Evolutionary conservation across 2,797 vertebrate genomes (phyloP), one percentile per base, ranked within the genome.

Genomic region (Danio choprae): DNA sequence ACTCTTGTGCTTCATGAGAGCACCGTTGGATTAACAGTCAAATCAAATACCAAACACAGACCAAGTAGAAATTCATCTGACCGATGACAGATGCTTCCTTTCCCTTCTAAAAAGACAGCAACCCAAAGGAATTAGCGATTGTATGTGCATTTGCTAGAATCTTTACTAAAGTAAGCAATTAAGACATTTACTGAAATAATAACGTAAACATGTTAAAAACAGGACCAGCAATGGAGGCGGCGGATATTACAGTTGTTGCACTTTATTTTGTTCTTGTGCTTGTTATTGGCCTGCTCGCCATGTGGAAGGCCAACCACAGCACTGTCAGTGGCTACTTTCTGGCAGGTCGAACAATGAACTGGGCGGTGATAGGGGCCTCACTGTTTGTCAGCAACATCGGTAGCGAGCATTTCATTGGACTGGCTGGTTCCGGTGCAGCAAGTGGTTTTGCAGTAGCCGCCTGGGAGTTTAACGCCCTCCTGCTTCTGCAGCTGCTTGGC

Each of bases 311-410:
- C 88, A 99, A 98, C 89, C 96, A 95, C 87, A 98, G 95, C 95
- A 98, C 97, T 64, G 96, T 99, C 81, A 97, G 94, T 43, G 98
- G 97, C 90, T 99, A 99, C 94, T 99, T 99, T 88, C 92, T 99
- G 91, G 98, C 98, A 71, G 98, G 98, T 88, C 96, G 98, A 89
- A 97, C 95, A 87, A 98, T 99, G 98, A 96, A 95, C 7, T 98
- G 98, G 97, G 89, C 95, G 69, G 96, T 97, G 62, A 91, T 99
- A 56, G 98, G 98, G 68, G 97, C 97, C 81, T 99, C 98, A 5
- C 95, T 99, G 71, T 99, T 99, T 86, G 98, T 99, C 91, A 99
- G 98, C 94, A 99, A 99, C 94, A 99, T 99, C 86, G 98, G 98
- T 91, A 99, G 98, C 82, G 98, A 99, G 92, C 98, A 99, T 91